phyloP scores from a whole-genome alignment of 2,113 vertebrate species.

The Hucho hucho region DNA sequence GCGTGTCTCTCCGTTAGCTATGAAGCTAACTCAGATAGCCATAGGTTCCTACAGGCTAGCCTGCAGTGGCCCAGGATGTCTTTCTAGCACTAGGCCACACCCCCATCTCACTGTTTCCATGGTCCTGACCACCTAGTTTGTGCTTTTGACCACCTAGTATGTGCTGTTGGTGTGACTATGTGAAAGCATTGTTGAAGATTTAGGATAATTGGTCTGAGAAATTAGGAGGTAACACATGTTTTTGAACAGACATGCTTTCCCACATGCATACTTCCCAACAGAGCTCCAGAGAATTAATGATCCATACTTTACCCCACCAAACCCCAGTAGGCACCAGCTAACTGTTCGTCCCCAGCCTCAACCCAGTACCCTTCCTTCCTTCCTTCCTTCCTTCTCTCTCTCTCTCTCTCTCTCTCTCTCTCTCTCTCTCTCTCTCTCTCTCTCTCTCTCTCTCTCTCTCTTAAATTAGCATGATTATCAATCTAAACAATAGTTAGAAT shows the following conservation, averaged over 20 bases:
- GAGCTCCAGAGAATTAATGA: no score
- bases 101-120: not conserved
- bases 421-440: no score
- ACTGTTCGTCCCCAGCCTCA: constrained; percentile 29
- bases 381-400: constrained; percentile 49
- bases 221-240: constrained; percentile 6
- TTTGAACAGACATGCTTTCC: constrained; percentile 51
- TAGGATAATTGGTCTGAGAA: constrained; percentile 56
- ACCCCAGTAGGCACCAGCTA: constrained; percentile 28
- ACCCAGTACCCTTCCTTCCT: constrained; percentile 67
- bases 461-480: constrained; percentile 75
- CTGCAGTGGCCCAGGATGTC: constrained; percentile 12
- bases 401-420: no score
- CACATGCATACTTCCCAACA: constrained; percentile 34
- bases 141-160: constrained; percentile 31
- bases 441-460: constrained; percentile 47
- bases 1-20: not conserved
- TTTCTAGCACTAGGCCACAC: constrained; percentile 5
- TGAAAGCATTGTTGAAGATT: constrained; percentile 34
- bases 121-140: no score
- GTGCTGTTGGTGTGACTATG: constrained; percentile 24
- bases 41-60: not conserved
- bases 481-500: constrained; percentile 78
- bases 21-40: not conserved
- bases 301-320: constrained; percentile 15